Evolutionary conservation across 2,113 vertebrate species (phyloP).

Genomic region (Gopherus flavomarginatus): DNA sequence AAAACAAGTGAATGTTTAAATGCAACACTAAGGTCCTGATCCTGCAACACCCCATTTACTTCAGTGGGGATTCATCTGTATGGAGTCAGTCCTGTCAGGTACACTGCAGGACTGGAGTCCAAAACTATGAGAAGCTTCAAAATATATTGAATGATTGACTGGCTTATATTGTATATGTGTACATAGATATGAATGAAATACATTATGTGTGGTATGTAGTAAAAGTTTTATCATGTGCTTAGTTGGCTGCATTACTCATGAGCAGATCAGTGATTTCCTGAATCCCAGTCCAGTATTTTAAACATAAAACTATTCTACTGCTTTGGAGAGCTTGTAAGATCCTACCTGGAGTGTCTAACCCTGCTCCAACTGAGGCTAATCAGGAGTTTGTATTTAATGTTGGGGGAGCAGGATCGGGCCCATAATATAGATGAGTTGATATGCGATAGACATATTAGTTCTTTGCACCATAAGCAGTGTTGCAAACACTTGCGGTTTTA

Average conservation of each 20-base stretch:
- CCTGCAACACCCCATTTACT: background rate
- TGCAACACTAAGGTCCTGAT: background rate
- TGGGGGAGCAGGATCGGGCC: background rate
- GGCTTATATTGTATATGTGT: background rate
- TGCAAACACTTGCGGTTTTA: background rate
- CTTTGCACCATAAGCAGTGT: background rate
- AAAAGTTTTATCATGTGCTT: background rate
- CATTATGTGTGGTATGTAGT: fast-evolving
- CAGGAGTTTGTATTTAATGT: background rate
- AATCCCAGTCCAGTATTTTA: background rate
- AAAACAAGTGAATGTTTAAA: conserved; percentile 22
- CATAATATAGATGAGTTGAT: background rate
- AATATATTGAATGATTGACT: background rate
- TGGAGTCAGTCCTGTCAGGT: background rate
- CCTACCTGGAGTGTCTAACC: background rate
- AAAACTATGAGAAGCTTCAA: background rate
- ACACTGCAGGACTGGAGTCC: background rate
- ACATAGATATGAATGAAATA: background rate
- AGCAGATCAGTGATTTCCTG: background rate
- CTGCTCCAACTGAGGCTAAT: background rate
- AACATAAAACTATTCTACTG: background rate
- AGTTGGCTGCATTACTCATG: background rate
- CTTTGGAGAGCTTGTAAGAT: fast-evolving
- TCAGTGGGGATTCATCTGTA: background rate
- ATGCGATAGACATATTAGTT: background rate